These are phyloP conservation scores for Nycticorax nycticorax DNA, from an alignment of 2,113 vertebrate genomes.

Conservation along the genomic window DNA sequence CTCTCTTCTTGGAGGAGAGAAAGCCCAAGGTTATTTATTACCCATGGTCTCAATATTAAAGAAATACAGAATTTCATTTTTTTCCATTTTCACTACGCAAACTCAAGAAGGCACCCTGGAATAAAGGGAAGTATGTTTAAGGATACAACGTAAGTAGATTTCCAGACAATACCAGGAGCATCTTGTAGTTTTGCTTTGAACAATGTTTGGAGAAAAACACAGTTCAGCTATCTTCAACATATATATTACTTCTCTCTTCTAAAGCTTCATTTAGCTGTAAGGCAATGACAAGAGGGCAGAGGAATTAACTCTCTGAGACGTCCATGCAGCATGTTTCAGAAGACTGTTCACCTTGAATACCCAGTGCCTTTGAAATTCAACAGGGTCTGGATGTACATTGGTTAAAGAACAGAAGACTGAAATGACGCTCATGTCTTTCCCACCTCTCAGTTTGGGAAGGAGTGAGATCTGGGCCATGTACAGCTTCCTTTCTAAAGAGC, in stretches of 20 bases:
- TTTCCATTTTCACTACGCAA: background rate
- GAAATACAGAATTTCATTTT: background rate
- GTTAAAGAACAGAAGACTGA: background rate
- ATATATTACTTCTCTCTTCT: background rate
- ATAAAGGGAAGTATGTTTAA: background rate
- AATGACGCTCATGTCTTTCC: background rate
- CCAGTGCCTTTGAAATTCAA: background rate
- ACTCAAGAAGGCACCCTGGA: background rate
- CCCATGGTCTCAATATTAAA: background rate
- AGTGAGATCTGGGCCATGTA: background rate
- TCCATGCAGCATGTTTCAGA: background rate
- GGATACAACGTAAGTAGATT: background rate
- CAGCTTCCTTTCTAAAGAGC: background rate
- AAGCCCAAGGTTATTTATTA: conserved; percentile 10
- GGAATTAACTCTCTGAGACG: background rate
- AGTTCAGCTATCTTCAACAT: background rate
- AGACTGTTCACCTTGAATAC: background rate
- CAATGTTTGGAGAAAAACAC: background rate
- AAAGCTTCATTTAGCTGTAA: background rate
- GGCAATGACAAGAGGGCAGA: background rate
- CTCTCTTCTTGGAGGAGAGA: background rate
- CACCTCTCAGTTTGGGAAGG: background rate
- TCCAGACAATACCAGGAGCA: background rate
- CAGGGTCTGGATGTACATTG: background rate
- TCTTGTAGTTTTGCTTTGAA: background rate